Evolutionary conservation across 2,888 invertebrate species (phyloP), one percentile per base, ranked within the genome.

Genomic region (Pteria penguin): DNA sequence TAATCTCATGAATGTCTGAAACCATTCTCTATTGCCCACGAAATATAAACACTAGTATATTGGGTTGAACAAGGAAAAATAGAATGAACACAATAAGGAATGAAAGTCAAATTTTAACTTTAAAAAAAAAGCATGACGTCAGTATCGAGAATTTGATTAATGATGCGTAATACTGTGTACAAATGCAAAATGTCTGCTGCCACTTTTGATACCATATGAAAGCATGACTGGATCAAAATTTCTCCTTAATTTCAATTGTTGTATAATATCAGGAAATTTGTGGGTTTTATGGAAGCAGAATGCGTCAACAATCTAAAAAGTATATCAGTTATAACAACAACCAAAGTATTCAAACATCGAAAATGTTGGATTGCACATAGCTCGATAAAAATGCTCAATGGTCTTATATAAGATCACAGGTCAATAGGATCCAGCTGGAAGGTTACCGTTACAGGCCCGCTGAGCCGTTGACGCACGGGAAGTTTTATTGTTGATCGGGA

Each of bases 401-500:
- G 4, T 18, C 52, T 32, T 11, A n/a, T 54, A 29, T 36, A 72
- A 27, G 57, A 58, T 14, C 76, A 85, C 61, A 82, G 84, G 63
- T 85, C 84, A 94, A 97, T 96, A 90, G 98, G 98, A 92, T 96
- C 97, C 87, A 98, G 95, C 92, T 96, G 97, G 92, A 98, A 97
- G 93, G 97, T 97, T 90, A 97, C 95, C 87, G 96, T 97, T 88
- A 97, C 94, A 86, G 96, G 95, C 91, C 96, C 95, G 90, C 95
- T 95, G 90, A 97, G 95, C 92, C 96, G 95, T 92, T 96, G 95
- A 86, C 96, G 95, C 90, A 98, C 97, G 82, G 98, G 98, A 93
- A 98, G 94, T 94, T 97, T 97, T 93, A 98, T 96, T 88, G 97
- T 96, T 84, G 98, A 68, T 85, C 97, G 96, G 90, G 97, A 95